Evolutionary conservation across 2,797 vertebrate species (phyloP), one percentile per base, ranked within the genome.

Genomic region (Crenichthys baileyi): DNA sequence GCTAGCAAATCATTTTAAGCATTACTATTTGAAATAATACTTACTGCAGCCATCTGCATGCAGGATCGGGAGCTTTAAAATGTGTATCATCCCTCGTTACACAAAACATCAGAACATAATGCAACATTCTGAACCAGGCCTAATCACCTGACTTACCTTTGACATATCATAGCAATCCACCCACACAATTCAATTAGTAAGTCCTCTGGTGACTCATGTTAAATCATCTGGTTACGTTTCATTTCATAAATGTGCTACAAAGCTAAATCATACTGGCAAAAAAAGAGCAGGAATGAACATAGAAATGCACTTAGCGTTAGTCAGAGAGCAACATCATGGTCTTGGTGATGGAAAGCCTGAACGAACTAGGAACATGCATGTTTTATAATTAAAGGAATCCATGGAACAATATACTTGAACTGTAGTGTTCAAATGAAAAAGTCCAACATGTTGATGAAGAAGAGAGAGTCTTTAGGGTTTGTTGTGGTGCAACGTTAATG

Each of bases 111-210:
- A 44, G 50, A 7, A 81, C 56, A 74, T 15, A n/a, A 70, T 70
- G 55, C 26, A 31, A n/a, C 41, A 41, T 61, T 51, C 29, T 36
- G 41, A 79, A 70, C 60, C 51, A 12, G 1, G 76, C 24, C 22
- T 58, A 20, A 70, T 73, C 18, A 79, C 61, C 70, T 58, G 77
- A 82, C 55, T 67, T 39, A 26, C 77, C 16, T 79, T 75, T 77
- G 53, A 76, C 70, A 60, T 31, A 72, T 76, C 71, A 60, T 26
- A 78, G 84, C 73, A 75, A 74, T 72, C 75, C 76, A 79, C 67
- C 72, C 70, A 84, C 77, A 80, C 48, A 39, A 72, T 76, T 82
- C 76, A 86, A 81, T 90, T 87, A 89, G 71, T 1, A 4, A 58
- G 70, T 79, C 78, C 72, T 79, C 71, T 5, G 73, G 79, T 81